These are phyloP conservation scores for Dysdera silvatica DNA, from an alignment of 1,140 invertebrate genomes.

Conservation along the genomic window DNA sequence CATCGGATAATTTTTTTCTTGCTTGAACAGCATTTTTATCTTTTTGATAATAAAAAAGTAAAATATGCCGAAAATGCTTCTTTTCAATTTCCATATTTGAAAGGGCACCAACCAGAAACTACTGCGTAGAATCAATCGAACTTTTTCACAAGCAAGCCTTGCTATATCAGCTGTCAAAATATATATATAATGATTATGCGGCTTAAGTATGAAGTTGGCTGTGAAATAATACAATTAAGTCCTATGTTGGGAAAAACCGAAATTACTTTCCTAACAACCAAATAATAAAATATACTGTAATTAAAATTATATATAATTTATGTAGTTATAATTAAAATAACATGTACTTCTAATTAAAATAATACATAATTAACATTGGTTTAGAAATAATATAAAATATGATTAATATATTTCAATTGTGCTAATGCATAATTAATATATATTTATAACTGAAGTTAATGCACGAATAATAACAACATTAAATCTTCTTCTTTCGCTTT, in stretches of 20 bases:
- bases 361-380: no score
- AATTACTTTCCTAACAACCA: conserved; percentile 4
- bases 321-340: no score
- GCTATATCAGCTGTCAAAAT: neutral
- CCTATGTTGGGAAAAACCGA: neutral
- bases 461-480: no score
- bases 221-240: neutral
- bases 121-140: neutral
- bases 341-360: no score
- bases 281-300: no score
- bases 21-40: neutral
- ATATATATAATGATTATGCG: neutral
- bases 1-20: conserved; percentile 5
- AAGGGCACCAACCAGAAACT: neutral
- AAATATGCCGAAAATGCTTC: neutral
- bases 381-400: no score
- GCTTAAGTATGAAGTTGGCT: conserved; percentile 1
- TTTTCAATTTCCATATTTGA: neutral
- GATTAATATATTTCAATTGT: no score
- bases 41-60: neutral
- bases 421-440: no score
- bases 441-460: no score
- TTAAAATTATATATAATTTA: no score
- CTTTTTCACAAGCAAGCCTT: neutral
- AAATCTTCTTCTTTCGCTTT: no score